Conservation (phyloP, 2,797 vertebrate species). For the Pangasius krempfi region DNA sequence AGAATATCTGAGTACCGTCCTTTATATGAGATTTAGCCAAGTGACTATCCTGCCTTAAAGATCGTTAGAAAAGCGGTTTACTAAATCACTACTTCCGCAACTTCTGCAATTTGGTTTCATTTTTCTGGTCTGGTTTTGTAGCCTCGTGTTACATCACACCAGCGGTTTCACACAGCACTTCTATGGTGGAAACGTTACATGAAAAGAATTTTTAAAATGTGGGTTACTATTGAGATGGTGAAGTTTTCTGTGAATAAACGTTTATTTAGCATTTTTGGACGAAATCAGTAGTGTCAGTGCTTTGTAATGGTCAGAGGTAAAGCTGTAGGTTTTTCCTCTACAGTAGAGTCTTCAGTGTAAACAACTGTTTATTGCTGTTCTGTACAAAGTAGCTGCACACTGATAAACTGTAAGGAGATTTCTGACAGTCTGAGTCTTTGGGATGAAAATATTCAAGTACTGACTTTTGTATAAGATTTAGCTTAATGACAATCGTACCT, state of each 20-base stretch:
- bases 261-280: neutral
- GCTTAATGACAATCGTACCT: no score
- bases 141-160: neutral
- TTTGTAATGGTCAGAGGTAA: neutral
- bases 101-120: slow-evolving; percentile 15
- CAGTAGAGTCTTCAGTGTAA: neutral
- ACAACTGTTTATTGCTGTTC: neutral
- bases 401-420: neutral
- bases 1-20: no score
- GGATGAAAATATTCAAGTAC: neutral
- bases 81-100: neutral
- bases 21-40: neutral
- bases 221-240: no score
- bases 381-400: neutral
- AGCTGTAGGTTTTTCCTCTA: neutral
- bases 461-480: neutral
- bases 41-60: neutral
- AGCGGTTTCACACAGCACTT: neutral
- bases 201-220: neutral
- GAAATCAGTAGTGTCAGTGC: neutral
- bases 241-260: no score
- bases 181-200: neutral
- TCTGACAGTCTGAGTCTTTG: neutral
- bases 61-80: neutral
- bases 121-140: neutral